These are phyloP conservation scores for Leptatherina wallacei DNA, from an alignment of 2,797 vertebrate genomes.

Conservation along the genomic window DNA sequence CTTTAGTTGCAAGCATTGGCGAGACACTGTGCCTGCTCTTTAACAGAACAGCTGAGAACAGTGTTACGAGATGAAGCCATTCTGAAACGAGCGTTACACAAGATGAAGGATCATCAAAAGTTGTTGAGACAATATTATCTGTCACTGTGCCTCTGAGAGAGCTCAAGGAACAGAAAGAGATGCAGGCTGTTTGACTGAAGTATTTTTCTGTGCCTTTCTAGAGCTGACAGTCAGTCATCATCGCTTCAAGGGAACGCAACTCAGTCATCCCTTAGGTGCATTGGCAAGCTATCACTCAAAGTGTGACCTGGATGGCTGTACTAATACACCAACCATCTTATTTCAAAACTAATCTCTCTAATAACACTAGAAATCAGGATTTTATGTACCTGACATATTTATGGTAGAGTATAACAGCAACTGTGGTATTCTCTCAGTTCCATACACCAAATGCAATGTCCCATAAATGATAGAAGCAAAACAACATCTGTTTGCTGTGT, in stretches of 20 bases:
- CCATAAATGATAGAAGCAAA: conserved; percentile 61
- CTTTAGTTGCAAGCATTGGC: not conserved
- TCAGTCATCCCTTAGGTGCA: conserved; percentile 64
- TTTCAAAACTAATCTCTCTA: conserved; percentile 58
- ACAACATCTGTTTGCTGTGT: conserved; percentile 60
- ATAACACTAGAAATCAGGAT: conserved; percentile 29
- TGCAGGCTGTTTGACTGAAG: conserved; percentile 52
- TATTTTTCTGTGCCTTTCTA: conserved; percentile 56
- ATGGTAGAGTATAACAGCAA: conserved; percentile 48
- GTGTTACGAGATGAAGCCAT: conserved; percentile 7
- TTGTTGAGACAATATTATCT: conserved; percentile 59
- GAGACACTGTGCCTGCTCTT: not conserved
- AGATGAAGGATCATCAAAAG: conserved; percentile 54
- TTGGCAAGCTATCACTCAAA: conserved; percentile 70
- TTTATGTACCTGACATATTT: conserved; percentile 51
- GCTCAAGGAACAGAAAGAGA: conserved; percentile 57
- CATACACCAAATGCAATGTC: conserved; percentile 40
- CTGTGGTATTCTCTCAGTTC: conserved; percentile 29
- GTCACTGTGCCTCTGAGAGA: conserved; percentile 42
- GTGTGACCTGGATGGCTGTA: conserved; percentile 51
- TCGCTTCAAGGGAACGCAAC: conserved; percentile 66
- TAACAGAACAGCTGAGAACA: not conserved
- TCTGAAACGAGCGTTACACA: conserved; percentile 12
- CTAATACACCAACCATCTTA: conserved; percentile 52
- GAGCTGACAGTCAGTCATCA: conserved; percentile 66